Conservation (phyloP, 2,797 vertebrate genomes). For the Brachyrhaphis roseni region DNA sequence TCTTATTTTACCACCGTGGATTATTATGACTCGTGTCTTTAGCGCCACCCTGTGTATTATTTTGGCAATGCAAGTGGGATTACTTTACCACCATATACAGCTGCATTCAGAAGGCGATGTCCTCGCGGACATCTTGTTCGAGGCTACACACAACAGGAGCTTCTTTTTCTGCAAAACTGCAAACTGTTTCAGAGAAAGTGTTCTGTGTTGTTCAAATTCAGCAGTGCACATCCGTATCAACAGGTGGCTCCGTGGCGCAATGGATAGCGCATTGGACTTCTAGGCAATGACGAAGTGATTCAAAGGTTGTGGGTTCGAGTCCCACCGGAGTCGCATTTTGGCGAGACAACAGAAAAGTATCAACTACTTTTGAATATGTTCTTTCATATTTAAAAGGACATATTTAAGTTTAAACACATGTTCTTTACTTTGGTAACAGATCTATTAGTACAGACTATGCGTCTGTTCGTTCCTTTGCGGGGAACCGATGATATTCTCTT, state of each 20-base stretch:
- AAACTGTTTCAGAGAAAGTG: fast-evolving
- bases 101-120: background rate
- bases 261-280: constrained; percentile 99
- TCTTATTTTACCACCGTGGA: background rate
- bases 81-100: background rate
- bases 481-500: too few species aligned
- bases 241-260: constrained; percentile 99
- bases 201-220: background rate
- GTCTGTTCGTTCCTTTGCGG: too few species aligned
- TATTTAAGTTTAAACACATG: background rate
- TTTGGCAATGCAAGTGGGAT: background rate
- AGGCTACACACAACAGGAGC: background rate
- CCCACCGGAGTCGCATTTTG: constrained; percentile 83
- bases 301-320: constrained; percentile 91
- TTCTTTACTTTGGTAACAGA: too few species aligned
- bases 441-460: too few species aligned
- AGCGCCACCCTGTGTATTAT: constrained; percentile 33
- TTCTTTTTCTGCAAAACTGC: background rate
- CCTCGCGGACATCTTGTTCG: too few species aligned
- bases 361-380: background rate
- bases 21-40: background rate
- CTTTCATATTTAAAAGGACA: background rate
- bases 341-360: too few species aligned
- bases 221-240: constrained; percentile 49
- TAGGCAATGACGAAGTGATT: constrained; percentile 77